Percentiles rank a stretch among this genome's conserved stretches.
Conservation (phyloP, 2,797 vertebrate genomes). For the Enteromius unitaeniatus region DNA sequence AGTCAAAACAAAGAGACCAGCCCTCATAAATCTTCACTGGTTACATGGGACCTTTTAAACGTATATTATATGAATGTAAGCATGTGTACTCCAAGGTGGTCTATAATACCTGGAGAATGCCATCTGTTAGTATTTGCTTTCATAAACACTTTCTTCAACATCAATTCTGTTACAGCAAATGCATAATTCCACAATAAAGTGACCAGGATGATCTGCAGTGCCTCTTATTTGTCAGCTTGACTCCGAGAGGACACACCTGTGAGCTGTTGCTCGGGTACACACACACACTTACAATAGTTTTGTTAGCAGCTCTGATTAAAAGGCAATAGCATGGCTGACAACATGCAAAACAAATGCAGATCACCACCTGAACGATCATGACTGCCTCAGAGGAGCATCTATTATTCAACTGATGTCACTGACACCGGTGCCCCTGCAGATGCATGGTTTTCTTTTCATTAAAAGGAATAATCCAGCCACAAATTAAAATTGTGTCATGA, state of each 20-base stretch:
- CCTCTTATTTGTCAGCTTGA: neutral
- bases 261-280: constrained; percentile 1
- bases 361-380: constrained; percentile 30
- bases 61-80: neutral
- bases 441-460: neutral
- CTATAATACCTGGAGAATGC: neutral
- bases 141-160: neutral
- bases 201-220: constrained; percentile 18
- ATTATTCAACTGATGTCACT: constrained; percentile 44
- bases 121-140: neutral
- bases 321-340: constrained; percentile 28
- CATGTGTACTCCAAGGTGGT: neutral
- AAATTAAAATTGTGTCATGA: neutral
- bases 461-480: neutral
- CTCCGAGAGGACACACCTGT: constrained; percentile 20
- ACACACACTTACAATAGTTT: constrained; percentile 13
- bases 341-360: constrained; percentile 45
- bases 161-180: neutral
- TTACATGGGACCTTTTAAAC: constrained; percentile 20
- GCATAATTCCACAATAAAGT: constrained; percentile 16
- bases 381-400: constrained; percentile 29
- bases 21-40: constrained; percentile 9
- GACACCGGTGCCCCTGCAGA: constrained; percentile 14
- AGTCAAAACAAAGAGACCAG: constrained; percentile 46
- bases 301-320: constrained; percentile 38